Conservation (phyloP, 2,797 vertebrate genomes). For the Sebastes glaucus region DNA sequence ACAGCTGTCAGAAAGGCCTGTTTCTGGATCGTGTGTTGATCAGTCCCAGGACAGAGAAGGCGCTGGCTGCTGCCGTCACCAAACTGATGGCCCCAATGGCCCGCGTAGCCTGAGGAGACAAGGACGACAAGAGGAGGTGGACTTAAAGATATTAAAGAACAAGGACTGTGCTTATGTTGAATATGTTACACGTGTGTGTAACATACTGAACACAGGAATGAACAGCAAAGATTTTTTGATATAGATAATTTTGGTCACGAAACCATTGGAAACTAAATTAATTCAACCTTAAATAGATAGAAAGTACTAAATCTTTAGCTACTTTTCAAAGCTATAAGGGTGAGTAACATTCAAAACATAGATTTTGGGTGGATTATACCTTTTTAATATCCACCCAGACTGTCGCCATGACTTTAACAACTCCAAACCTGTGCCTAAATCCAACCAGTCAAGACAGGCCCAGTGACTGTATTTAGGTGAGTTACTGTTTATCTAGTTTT, state of each 20-base stretch:
- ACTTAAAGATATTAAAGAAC: background rate
- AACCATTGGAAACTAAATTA: background rate
- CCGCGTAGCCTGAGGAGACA: slow-evolving; percentile 78
- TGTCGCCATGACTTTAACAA: background rate
- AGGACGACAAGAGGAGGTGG: slow-evolving; percentile 23
- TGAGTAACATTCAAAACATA: background rate
- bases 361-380: background rate
- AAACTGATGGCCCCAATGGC: slow-evolving; percentile 85
- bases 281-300: background rate
- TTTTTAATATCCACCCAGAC: background rate
- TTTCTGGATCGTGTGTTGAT: slow-evolving; percentile 85
- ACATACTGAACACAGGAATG: background rate
- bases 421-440: background rate
- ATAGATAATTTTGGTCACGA: accelerated
- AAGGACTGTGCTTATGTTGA: background rate
- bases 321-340: background rate
- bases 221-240: background rate
- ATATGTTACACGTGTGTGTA: background rate
- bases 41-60: slow-evolving; percentile 84
- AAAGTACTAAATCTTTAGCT: background rate
- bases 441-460: background rate
- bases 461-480: background rate
- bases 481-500: background rate
- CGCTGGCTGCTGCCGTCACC: slow-evolving; percentile 84
- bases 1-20: slow-evolving; percentile 79